Evolutionary conservation across 2,113 vertebrate species (phyloP).

Genomic region (Siniperca chuatsi): DNA sequence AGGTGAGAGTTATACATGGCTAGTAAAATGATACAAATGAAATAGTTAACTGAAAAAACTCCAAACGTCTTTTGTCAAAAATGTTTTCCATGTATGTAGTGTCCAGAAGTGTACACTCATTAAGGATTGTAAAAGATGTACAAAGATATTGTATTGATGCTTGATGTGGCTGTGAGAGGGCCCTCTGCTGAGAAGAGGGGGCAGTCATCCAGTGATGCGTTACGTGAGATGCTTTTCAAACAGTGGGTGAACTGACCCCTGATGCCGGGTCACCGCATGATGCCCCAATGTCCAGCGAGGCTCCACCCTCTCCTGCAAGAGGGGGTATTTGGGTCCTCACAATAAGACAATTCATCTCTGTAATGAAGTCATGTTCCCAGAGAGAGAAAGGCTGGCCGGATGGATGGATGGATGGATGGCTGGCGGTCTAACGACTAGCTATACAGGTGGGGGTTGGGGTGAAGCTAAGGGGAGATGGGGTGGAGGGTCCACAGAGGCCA

Average conservation of each 20-base stretch:
- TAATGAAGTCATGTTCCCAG: slow-evolving; percentile 80
- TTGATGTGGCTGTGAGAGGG: slow-evolving; percentile 41
- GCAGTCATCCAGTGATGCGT: slow-evolving; percentile 69
- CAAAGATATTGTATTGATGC: slow-evolving; percentile 9
- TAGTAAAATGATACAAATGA: neutral
- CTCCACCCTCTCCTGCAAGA: slow-evolving; percentile 67
- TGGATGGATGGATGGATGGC: slow-evolving; percentile 49
- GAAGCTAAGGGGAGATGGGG: slow-evolving; percentile 58
- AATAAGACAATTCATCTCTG: slow-evolving; percentile 81
- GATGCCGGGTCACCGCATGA: slow-evolving; percentile 78
- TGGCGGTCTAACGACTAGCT: slow-evolving; percentile 56
- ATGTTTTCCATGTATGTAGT: neutral
- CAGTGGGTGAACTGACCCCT: slow-evolving; percentile 82
- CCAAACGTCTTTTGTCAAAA: neutral
- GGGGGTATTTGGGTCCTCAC: slow-evolving; percentile 69
- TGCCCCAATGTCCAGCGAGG: slow-evolving; percentile 74
- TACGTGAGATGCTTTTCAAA: slow-evolving; percentile 79
- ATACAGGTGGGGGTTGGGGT: slow-evolving; percentile 55
- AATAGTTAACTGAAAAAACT: neutral
- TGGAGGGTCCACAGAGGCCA: slow-evolving; percentile 62
- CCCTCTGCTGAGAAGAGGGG: slow-evolving; percentile 52
- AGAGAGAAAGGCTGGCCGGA: slow-evolving; percentile 64
- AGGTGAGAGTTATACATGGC: neutral
- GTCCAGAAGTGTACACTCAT: neutral
- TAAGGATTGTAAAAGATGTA: slow-evolving; percentile 8